Percentiles rank a stretch among this genome's conserved stretches.
phyloP scores from a whole-genome alignment of 2,113 vertebrate genomes.

The Sceloporus tristichus region DNA sequence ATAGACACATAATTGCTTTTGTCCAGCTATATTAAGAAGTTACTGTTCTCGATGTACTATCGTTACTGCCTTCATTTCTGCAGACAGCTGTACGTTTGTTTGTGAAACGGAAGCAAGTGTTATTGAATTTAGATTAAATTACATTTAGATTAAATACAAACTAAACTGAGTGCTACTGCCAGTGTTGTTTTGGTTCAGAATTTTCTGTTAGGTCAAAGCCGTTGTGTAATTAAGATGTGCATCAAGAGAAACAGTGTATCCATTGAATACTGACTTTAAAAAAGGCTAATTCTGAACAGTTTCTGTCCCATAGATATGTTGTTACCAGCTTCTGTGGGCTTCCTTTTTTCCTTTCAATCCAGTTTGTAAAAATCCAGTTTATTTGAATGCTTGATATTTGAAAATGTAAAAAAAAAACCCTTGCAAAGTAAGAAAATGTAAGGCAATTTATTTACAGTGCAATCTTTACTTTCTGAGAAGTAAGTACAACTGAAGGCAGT shows the following conservation, averaged over 20 bases:
- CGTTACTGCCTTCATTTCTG: not conserved
- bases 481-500: not conserved
- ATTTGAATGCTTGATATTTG: not conserved
- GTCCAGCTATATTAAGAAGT: not conserved
- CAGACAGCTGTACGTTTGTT: too few species aligned
- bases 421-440: not conserved
- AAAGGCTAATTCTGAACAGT: not conserved
- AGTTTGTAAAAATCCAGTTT: not conserved
- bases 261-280: not conserved
- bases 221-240: not conserved
- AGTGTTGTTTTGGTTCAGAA: not conserved
- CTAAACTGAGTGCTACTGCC: not conserved
- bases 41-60: not conserved
- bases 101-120: not conserved
- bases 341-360: not conserved
- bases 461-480: not conserved
- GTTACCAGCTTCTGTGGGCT: not conserved
- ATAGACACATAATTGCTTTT: not conserved
- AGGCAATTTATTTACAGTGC: not conserved
- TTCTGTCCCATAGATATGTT: not conserved
- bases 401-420: not conserved
- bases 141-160: too few species aligned
- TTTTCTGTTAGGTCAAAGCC: not conserved
- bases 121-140: not conserved
- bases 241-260: not conserved